Conservation (phyloP, 2,888 invertebrate species). For the Folsomia candida region DNA sequence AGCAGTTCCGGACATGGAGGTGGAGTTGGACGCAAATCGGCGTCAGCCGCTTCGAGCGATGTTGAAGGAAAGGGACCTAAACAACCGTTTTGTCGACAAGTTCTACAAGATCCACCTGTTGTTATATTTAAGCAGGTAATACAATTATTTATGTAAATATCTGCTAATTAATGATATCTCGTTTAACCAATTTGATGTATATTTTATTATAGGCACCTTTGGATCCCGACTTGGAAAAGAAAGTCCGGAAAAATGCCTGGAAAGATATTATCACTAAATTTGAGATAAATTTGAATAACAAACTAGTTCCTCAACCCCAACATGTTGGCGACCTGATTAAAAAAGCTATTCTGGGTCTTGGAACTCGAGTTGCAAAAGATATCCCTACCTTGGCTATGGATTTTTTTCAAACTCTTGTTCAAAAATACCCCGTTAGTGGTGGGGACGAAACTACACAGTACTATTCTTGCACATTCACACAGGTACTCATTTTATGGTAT, state of each 20-base stretch:
- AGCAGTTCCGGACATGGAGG: background rate
- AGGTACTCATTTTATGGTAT: background rate
- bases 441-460: background rate
- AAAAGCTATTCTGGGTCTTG: slow-evolving; percentile 11
- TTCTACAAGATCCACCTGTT: background rate
- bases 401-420: slow-evolving; percentile 4
- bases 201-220: background rate
- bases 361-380: slow-evolving; percentile 9
- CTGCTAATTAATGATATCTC: no score
- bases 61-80: background rate
- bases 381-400: slow-evolving; percentile 1
- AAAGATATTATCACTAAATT: background rate
- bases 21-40: background rate
- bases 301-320: background rate
- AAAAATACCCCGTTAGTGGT: background rate
- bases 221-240: background rate
- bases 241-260: slow-evolving; percentile 1
- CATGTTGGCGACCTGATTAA: slow-evolving; percentile 3
- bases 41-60: background rate
- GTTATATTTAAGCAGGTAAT: background rate
- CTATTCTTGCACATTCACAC: background rate
- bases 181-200: no score
- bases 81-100: background rate
- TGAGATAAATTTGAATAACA: background rate
- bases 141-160: no score